A percentile compares a stretch with the other conserved stretches of the same genome.
Conservation (phyloP, 2,797 vertebrate species). For the Lindbergichthys nudifrons region DNA sequence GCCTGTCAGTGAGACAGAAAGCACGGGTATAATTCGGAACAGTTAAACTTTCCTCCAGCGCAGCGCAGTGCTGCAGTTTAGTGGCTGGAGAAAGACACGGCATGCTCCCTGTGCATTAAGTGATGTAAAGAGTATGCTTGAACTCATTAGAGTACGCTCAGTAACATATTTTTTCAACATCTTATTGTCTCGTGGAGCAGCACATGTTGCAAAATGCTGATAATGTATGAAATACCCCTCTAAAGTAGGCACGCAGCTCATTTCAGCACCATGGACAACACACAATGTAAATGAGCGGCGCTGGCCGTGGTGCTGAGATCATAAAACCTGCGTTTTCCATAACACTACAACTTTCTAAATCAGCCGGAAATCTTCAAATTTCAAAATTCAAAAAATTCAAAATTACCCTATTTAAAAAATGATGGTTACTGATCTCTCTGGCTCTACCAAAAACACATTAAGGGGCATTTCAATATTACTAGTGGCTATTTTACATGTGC, state of each 20-base stretch:
- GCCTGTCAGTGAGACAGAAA: constrained; percentile 28
- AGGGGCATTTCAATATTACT: not conserved
- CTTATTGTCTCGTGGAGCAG: too few relatives aligned
- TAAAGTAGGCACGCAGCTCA: not conserved
- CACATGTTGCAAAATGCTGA: rapidly evolving
- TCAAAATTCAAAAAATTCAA: too few relatives aligned
- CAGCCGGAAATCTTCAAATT: not conserved
- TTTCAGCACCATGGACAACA: constrained; percentile 43
- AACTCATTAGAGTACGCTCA: not conserved
- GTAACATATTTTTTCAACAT: not conserved
- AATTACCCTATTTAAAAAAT: too few relatives aligned
- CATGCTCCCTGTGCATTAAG: constrained; percentile 8
- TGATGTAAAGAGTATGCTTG: not conserved
- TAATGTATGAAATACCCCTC: rapidly evolving
- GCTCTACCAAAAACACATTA: not conserved
- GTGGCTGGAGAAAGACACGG: constrained; percentile 47
- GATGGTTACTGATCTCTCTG: not conserved
- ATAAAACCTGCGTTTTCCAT: not conserved
- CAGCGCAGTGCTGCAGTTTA: constrained; percentile 60
- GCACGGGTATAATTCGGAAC: constrained; percentile 1
- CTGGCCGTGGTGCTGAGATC: constrained; percentile 50
- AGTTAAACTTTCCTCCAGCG: constrained; percentile 27
- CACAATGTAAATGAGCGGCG: not conserved
- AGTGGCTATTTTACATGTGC: not conserved
- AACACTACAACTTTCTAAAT: constrained; percentile 11